Base-by-base conservation (phyloP, 1,140 invertebrate genomes). In the Sinonovacula constricta region DNA sequence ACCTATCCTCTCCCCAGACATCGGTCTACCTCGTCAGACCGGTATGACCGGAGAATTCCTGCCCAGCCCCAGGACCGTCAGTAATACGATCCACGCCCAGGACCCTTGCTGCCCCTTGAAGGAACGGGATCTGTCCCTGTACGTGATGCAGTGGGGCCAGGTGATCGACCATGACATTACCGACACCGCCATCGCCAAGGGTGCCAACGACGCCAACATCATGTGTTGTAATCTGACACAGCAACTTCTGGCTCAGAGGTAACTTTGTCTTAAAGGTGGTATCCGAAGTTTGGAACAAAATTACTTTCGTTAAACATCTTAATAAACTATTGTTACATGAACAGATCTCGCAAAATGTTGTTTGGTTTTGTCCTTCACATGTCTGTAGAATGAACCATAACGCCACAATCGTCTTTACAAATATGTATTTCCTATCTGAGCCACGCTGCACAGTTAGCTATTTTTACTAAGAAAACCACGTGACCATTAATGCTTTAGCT, bases 161-260 rank as follows among this genome's bases (percentile, higher is more conserved):
- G 71, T 79, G 68, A 14, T 78, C 1, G 80, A 71, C 53, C 80
- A 81, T 39, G 79, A 80, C 39, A 45, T 80, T 4, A 69, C 79
- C 15, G 70, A 75, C 54, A 74, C 70, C 22, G 79, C 79, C 7
- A 74, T 75, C 2, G 70, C 63, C 34, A 68, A 67, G 53, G 69
- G 78, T 12, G 95, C 65, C 26, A 51, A 78, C 24, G 75, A 70
- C 36, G 75, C 66, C 2, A 78, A 54, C 12, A 68, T 78, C 39
- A 78, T 78, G 7, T 78, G 75, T 49, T 78, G 75, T 56, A 78
- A 78, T 30, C 66, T 78, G 0, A 69, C 75, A 33, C 14, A 62
- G 26, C 30, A 78, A 3, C 30, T 78, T 12, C 75, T 78, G 10
- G 31, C 45, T 24, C 30, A 62, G 53, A 78, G 75, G 75, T 76